Conservation (phyloP, 1,140 invertebrate species). For the Drosophila ananassae region DNA sequence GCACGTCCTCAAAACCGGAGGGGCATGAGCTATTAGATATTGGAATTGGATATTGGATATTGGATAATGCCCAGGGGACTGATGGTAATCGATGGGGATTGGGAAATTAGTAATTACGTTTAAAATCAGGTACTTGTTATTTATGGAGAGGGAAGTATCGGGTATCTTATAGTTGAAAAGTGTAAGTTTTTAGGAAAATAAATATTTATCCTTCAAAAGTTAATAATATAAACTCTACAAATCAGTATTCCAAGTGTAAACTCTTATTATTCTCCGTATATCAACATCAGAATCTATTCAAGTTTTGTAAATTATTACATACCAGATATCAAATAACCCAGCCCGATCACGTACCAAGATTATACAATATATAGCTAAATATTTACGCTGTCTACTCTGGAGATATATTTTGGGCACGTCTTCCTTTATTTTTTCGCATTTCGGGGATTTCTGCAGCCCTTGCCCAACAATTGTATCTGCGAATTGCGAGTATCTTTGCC, state of each 20-base stretch:
- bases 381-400: slow-evolving; percentile 29
- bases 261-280: not conserved
- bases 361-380: slow-evolving; percentile 43
- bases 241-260: slow-evolving; percentile 15
- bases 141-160: not conserved
- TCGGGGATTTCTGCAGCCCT: slow-evolving; percentile 58
- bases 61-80: slow-evolving; percentile 10
- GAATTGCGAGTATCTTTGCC: not conserved
- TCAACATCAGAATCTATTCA: slow-evolving; percentile 11
- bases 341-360: slow-evolving; percentile 40
- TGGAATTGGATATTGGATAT: slow-evolving; percentile 3
- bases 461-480: slow-evolving; percentile 61
- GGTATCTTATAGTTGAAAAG: too few relatives aligned
- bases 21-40: slow-evolving; percentile 8
- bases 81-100: not conserved
- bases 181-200: too few relatives aligned
- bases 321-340: slow-evolving; percentile 5
- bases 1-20: slow-evolving; percentile 27
- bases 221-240: not conserved
- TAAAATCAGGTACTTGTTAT: too few relatives aligned
- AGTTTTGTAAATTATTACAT: not conserved
- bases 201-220: too few relatives aligned
- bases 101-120: too few relatives aligned
- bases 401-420: slow-evolving; percentile 67
- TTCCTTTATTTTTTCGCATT: slow-evolving; percentile 25